phyloP scores from a whole-genome alignment of 2,888 invertebrate species.

The Rhagium mordax region DNA sequence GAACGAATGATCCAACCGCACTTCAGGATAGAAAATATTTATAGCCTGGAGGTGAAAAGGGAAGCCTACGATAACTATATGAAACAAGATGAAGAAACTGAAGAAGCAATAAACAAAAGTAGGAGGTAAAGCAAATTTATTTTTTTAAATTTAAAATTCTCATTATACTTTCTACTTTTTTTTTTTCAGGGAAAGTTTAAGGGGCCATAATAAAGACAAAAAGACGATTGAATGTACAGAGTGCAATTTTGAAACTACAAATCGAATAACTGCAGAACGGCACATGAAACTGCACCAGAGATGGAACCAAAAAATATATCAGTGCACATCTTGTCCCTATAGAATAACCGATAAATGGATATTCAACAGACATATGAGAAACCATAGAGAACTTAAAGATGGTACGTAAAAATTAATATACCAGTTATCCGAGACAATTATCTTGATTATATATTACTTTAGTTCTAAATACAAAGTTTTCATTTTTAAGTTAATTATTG shows the following conservation, averaged over 20 bases:
- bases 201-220: neutral
- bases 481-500: no score
- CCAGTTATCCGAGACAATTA: no score
- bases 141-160: no score
- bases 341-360: constrained; percentile 1
- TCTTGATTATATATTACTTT: no score
- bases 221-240: constrained; percentile 1
- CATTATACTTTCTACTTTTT: neutral
- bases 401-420: neutral
- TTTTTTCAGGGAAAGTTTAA: neutral
- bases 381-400: neutral
- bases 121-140: neutral
- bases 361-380: constrained; percentile 10
- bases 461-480: no score
- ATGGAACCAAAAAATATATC: neutral
- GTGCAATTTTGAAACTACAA: neutral
- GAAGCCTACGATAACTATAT: constrained; percentile 18
- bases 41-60: constrained; percentile 36
- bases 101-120: neutral
- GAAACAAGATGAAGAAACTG: neutral
- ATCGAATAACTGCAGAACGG: neutral
- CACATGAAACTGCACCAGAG: neutral
- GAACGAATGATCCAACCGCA: constrained; percentile 39
- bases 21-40: constrained; percentile 30
- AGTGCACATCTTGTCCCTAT: constrained; percentile 10